These are phyloP conservation scores for rat (Rattus norvegicus) DNA, from an alignment of 2,113 vertebrate species.

Conservation along the genomic window DNA sequence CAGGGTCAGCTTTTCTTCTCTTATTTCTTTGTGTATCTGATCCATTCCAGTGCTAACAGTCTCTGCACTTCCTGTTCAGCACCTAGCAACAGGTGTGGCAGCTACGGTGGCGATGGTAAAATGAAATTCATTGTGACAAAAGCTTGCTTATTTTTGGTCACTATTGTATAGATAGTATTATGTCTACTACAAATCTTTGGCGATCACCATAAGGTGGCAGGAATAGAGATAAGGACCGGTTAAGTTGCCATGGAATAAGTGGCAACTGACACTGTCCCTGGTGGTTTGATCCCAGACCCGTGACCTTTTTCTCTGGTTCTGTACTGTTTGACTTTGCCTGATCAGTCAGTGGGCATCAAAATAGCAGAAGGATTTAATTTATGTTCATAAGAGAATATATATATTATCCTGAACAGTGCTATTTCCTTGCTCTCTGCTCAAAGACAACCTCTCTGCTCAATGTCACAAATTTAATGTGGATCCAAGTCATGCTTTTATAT, in stretches of 20 bases:
- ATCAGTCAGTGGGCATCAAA: neutral
- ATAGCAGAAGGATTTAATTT: neutral
- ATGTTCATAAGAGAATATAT: neutral
- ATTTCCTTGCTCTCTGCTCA: neutral
- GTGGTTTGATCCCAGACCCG: neutral
- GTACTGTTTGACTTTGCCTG: neutral
- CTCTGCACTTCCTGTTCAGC: neutral
- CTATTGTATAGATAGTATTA: neutral
- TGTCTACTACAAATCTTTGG: neutral
- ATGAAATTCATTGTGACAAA: neutral
- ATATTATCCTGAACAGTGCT: neutral
- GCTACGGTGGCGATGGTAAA: neutral
- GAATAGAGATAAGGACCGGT: neutral
- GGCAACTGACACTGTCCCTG: neutral
- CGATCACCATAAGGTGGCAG: neutral
- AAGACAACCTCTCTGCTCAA: neutral
- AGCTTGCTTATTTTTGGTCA: neutral
- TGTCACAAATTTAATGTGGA: neutral
- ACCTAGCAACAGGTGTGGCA: neutral
- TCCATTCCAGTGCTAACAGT: neutral
- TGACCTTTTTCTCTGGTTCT: neutral
- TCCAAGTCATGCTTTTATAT: neutral
- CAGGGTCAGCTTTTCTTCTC: neutral
- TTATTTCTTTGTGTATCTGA: neutral
- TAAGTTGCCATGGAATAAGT: neutral